These are phyloP conservation scores for Lepidothrix coronata DNA, from an alignment of 2,113 vertebrate genomes.

Conservation along the genomic window DNA sequence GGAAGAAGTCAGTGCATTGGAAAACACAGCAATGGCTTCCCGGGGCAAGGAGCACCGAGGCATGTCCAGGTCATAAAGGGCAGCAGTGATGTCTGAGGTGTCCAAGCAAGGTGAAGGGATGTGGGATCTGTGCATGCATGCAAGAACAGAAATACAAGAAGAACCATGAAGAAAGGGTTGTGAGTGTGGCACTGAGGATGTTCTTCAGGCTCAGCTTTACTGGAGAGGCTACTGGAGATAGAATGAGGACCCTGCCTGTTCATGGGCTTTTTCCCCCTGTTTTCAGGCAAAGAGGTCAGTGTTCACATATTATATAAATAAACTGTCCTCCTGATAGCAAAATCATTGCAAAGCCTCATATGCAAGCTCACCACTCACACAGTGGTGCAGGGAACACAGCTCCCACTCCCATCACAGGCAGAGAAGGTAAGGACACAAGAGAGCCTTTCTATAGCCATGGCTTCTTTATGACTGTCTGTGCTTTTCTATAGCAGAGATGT, in stretches of 20 bases:
- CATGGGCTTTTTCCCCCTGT: background rate
- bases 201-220: background rate
- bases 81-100: background rate
- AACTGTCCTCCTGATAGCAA: background rate
- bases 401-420: background rate
- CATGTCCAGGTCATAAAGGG: background rate
- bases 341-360: background rate
- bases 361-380: background rate
- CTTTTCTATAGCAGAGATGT: background rate
- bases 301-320: background rate
- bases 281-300: background rate
- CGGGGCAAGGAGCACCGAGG: background rate
- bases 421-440: background rate
- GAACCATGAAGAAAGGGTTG: background rate
- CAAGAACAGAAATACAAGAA: background rate
- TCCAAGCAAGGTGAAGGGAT: background rate
- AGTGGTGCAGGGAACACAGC: background rate
- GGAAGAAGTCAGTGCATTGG: background rate
- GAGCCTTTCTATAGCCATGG: background rate
- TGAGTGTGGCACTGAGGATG: background rate
- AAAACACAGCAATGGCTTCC: background rate
- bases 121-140: fast-evolving
- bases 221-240: background rate
- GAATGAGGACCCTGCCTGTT: background rate
- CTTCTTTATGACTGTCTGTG: background rate